Evolutionary conservation across 2,888 invertebrate genomes (phyloP), one percentile per base, ranked within the genome.

Genomic region (Cyaniris semiargus): DNA sequence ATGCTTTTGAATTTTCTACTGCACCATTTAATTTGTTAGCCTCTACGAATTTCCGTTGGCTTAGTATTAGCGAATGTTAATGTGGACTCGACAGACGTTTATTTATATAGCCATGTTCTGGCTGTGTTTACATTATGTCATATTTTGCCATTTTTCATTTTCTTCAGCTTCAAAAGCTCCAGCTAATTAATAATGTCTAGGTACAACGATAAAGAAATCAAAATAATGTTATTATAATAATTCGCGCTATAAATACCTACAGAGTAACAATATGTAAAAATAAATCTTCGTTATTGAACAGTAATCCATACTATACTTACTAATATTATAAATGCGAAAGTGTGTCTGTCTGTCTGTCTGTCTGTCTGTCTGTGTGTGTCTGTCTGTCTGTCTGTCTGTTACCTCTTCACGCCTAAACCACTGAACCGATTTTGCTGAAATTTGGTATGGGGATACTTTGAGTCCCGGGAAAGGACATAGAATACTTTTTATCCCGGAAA

Each of bases 1-100:
- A 81, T 78, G 80, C 76, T 81, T 80, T 70, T 80, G 80, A 80
- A 70, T 78, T 82, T 83, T 70, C 53, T 74, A 74, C 74, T 74
- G 74, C 74, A 27, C 74, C 74, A 74, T 74, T 74, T 74, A 74
- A 74, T 74, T 74, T 74, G 74, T 74, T 74, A 74, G 53, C 74
- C 71, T 74, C 27, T 74, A 74, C 44, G 74, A 74, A 53, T 74
- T 74, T 74, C 74, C 74, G 53, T 74, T 74, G 74, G 74, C 48
- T 74, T 53, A 74, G 48, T 74, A 74, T 74, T 74, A 74, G 74
- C 53, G 53, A 53, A 74, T 74, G 74, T 74, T 74, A 48, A 74
- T 18, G 23, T 72, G 38, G 23, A 72, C 38, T 23, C 48, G 74
- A 74, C 74, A 53, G 53, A 48, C 48, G 15, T 74, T 74, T 74